Evolutionary conservation across 1,140 invertebrate genomes (phyloP).

Genomic region (roundworm (Caenorhabditis elegans)): DNA sequence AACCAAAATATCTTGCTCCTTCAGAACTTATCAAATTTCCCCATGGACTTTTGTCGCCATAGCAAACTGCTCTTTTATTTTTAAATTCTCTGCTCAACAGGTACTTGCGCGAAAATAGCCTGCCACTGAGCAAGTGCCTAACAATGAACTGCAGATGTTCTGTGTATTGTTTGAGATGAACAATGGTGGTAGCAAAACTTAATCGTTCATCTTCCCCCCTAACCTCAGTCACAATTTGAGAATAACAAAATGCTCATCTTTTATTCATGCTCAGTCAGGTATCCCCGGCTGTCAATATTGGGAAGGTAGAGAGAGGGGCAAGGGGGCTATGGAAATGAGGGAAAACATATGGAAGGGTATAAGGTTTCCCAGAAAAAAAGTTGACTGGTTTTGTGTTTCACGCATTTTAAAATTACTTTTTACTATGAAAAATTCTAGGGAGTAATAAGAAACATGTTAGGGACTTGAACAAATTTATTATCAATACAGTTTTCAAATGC

Average conservation of each 20-base stretch:
- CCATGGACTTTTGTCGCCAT: too few relatives aligned
- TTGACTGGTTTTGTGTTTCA: conserved; percentile 1
- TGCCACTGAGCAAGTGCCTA: too few relatives aligned
- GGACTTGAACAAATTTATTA: not conserved
- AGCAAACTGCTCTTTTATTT: too few relatives aligned
- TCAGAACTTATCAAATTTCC: too few relatives aligned
- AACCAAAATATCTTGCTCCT: too few relatives aligned
- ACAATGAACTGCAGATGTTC: conserved; percentile 9
- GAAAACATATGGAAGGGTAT: not conserved
- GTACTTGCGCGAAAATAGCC: too few relatives aligned
- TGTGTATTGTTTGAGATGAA: not conserved
- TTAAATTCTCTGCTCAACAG: too few relatives aligned
- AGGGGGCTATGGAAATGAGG: not conserved
- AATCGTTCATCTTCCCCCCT: not conserved
- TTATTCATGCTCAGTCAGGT: conserved; percentile 27
- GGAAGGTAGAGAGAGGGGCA: not conserved
- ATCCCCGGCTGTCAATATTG: conserved; percentile 13
- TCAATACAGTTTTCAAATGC: not conserved
- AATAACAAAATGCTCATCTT: conserved; percentile 22
- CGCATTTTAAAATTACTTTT: not conserved
- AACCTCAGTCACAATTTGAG: not conserved
- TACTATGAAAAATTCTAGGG: not conserved
- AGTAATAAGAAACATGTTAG: not conserved
- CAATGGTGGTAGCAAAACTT: conserved; percentile 15
- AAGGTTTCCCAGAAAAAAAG: not conserved